Conservation (phyloP, 2,113 vertebrate genomes). For the Salvator merianae region DNA sequence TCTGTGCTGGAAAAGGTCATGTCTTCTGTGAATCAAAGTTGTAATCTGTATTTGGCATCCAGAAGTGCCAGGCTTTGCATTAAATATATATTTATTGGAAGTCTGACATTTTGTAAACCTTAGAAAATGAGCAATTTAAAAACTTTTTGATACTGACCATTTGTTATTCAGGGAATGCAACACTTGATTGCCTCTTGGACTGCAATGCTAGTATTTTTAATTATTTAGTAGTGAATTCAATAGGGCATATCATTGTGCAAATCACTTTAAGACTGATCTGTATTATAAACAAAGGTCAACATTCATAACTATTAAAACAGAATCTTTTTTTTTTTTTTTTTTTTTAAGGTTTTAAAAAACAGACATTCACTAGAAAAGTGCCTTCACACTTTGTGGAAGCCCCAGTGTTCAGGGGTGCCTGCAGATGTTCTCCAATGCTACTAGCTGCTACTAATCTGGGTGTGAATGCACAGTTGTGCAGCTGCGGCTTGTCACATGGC, state of each 20-base stretch:
- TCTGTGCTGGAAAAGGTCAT: conserved; percentile 9
- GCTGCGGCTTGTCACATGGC: no score
- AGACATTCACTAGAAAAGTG: no score
- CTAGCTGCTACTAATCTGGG: no score
- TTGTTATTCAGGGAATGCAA: not conserved
- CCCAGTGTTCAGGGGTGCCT: no score
- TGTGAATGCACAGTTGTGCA: no score
- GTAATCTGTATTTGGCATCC: conserved; percentile 16
- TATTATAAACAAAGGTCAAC: not conserved
- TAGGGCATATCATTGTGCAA: not conserved
- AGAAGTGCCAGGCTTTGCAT: not conserved
- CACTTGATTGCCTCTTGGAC: not conserved
- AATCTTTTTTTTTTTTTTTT: no score
- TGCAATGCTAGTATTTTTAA: not conserved
- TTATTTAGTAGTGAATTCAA: not conserved
- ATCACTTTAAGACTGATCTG: not conserved
- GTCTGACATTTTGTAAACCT: conserved; percentile 26
- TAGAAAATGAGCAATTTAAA: not conserved
- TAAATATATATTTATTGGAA: conserved; percentile 28
- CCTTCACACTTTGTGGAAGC: no score
- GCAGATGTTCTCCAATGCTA: no score
- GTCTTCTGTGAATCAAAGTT: conserved; percentile 17
- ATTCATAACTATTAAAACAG: not conserved
- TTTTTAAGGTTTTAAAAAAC: no score
- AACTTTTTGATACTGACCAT: not conserved